These are phyloP conservation scores for Tenthredo scrophulariae DNA, from an alignment of 2,888 invertebrate genomes.

Conservation along the genomic window DNA sequence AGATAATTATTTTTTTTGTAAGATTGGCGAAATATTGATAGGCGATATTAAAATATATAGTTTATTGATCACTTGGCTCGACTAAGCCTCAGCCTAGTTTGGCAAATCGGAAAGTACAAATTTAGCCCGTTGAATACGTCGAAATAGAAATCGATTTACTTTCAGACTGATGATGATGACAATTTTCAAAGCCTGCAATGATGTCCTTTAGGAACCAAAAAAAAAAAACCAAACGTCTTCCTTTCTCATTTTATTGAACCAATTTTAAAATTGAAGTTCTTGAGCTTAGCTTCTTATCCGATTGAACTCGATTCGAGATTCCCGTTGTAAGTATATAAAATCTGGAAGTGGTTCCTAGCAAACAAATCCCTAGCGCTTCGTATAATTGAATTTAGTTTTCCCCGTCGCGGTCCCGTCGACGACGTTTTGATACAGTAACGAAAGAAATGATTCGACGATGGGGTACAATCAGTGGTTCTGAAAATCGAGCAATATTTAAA, in stretches of 20 bases:
- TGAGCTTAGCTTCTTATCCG: not conserved
- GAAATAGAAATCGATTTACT: not conserved
- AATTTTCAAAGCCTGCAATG: not conserved
- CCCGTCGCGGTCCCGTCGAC: not conserved
- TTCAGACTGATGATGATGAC: not conserved
- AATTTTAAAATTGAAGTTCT: not conserved
- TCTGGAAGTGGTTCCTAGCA: not conserved
- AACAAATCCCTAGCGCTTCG: not conserved
- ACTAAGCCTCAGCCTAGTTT: constrained; percentile 17
- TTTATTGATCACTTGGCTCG: not conserved
- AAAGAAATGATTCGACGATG: not conserved
- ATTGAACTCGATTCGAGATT: not conserved
- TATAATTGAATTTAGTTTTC: not conserved
- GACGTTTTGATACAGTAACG: not conserved
- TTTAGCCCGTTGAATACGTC: not conserved
- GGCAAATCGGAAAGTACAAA: not conserved
- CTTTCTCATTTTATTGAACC: not conserved
- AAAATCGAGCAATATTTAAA: constrained; percentile 5
- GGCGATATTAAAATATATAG: not conserved
- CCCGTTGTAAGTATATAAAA: not conserved
- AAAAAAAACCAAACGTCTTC: no score
- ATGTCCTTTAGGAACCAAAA: no score
- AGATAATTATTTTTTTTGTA: not conserved
- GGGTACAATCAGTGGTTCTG: not conserved
- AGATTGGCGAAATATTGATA: not conserved